phyloP scores from a whole-genome alignment of 1,140 invertebrate genomes.

The Zophobas morio region DNA sequence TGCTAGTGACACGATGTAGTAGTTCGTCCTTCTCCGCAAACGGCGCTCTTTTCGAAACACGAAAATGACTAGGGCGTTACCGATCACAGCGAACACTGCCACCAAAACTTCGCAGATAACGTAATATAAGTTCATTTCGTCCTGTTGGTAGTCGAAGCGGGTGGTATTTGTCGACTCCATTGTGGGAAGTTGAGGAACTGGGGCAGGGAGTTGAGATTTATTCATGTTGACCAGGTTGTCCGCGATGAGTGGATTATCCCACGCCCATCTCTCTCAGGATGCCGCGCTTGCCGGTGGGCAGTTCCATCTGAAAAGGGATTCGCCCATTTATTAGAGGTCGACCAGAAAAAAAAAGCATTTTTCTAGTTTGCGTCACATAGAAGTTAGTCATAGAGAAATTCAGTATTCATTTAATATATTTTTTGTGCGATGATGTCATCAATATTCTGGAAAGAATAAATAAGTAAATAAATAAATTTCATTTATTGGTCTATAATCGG shows the following conservation, averaged over 20 bases:
- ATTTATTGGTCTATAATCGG: no score
- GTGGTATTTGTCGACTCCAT: conserved; percentile 36
- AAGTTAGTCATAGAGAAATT: no score
- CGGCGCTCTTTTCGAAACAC: conserved; percentile 85
- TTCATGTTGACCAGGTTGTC: neutral
- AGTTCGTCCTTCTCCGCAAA: conserved; percentile 87
- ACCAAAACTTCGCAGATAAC: conserved; percentile 84
- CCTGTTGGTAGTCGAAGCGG: conserved; percentile 54
- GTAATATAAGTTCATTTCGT: conserved; percentile 77
- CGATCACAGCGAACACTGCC: conserved; percentile 84
- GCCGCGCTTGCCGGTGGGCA: conserved; percentile 4
- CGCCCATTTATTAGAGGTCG: no score
- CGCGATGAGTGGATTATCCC: conserved; percentile 1
- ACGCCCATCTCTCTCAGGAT: conserved; percentile 28
- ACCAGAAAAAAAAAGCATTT: no score
- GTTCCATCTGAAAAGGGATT: conserved; percentile 13
- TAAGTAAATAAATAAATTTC: no score
- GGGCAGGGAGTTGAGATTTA: neutral
- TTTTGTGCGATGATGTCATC: no score
- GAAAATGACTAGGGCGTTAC: conserved; percentile 88
- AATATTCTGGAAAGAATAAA: no score
- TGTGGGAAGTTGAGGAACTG: conserved; percentile 4
- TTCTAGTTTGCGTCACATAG: no score
- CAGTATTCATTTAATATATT: no score
- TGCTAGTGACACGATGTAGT: conserved; percentile 92